These are phyloP conservation scores for Tigriopus japonicus DNA, from an alignment of 1,140 invertebrate genomes.

Conservation along the genomic window DNA sequence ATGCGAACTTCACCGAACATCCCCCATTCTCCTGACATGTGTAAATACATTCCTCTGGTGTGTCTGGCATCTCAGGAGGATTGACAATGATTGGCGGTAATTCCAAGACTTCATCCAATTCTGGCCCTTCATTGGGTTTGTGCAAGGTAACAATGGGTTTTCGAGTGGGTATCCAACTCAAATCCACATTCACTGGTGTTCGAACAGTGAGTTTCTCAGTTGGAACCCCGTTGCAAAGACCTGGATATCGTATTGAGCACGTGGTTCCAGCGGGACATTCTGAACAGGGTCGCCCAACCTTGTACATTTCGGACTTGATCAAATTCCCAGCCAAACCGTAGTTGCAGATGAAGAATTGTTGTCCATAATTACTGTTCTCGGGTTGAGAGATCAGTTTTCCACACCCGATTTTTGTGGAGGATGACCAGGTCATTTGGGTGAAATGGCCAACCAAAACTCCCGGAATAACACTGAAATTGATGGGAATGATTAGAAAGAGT, in stretches of 20 bases:
- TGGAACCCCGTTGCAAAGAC: conserved; percentile 3
- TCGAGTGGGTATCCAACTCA: neutral
- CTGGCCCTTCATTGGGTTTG: neutral
- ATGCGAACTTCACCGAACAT: neutral
- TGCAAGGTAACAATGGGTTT: neutral
- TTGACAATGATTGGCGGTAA: neutral
- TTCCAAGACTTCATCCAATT: neutral
- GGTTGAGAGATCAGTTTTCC: conserved; percentile 14
- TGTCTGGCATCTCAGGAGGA: neutral
- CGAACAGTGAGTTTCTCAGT: neutral
- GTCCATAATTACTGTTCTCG: neutral
- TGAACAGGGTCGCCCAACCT: conserved; percentile 15
- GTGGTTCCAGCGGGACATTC: conserved; percentile 15
- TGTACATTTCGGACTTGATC: conserved; percentile 14
- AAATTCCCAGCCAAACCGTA: conserved; percentile 18
- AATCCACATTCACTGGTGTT: neutral
- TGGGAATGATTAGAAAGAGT: neutral
- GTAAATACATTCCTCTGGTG: neutral
- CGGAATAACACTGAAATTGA: neutral
- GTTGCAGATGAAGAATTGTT: conserved; percentile 18
- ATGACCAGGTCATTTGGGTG: conserved; percentile 18
- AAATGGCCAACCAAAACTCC: conserved; percentile 17
- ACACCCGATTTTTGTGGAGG: conserved; percentile 17
- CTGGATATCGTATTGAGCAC: conserved; percentile 14
- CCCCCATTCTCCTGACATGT: neutral